phyloP scores from a whole-genome alignment of 2,888 invertebrate species.

The Cancer borealis region DNA sequence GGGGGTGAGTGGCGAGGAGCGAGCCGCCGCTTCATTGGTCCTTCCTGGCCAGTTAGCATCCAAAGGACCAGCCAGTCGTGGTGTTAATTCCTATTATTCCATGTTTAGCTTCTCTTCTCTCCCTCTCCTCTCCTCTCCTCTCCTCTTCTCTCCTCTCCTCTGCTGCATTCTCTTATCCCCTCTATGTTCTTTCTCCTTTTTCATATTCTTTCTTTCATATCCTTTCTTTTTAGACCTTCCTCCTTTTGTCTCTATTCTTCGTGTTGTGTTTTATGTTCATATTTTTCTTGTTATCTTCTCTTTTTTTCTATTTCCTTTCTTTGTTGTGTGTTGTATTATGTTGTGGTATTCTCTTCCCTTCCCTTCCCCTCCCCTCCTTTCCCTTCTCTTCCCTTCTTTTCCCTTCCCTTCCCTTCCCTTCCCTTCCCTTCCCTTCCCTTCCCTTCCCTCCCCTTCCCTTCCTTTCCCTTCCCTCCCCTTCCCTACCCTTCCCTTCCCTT shows the following conservation, averaged over 20 bases:
- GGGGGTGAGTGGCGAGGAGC: constrained; percentile 13
- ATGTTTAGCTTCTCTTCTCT: neutral
- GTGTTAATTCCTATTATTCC: neutral
- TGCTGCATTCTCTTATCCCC: neutral
- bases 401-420: neutral
- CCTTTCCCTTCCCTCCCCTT: neutral
- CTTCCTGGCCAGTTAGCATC: neutral
- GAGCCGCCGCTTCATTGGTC: constrained; percentile 33
- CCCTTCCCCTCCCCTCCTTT: neutral
- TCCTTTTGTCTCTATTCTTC: neutral
- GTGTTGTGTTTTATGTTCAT: neutral
- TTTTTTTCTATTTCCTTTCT: neutral
- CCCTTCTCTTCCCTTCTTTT: neutral
- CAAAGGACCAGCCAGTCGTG: neutral
- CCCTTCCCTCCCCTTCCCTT: neutral
- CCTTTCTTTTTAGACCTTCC: neutral
- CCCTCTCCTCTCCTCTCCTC: neutral
- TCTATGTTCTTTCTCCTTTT: neutral
- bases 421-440: neutral
- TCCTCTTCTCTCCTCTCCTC: neutral
- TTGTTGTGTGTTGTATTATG: neutral
- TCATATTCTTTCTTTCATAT: neutral
- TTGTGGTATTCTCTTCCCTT: neutral
- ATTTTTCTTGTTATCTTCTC: neutral
- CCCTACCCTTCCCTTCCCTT: neutral